Evolutionary conservation across 2,113 vertebrate genomes (phyloP).

Genomic region (Limnothrissa miodon): DNA sequence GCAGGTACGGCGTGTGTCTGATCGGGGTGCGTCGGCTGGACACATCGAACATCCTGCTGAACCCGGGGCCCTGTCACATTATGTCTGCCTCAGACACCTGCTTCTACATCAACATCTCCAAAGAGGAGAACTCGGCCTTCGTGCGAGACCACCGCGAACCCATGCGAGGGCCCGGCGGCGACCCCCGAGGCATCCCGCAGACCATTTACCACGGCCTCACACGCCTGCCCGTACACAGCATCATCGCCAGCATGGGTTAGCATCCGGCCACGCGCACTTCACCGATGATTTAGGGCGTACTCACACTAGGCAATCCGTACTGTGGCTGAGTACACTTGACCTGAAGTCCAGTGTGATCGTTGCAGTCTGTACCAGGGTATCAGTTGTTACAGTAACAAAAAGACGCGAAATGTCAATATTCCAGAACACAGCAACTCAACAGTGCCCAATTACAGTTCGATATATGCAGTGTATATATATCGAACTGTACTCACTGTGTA

Average conservation of each 20-base stretch:
- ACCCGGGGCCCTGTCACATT: slow-evolving; percentile 80
- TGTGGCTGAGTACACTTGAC: too few species aligned
- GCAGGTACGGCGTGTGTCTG: slow-evolving; percentile 79
- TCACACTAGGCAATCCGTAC: too few species aligned
- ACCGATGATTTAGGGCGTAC: too few species aligned
- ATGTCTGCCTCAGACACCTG: slow-evolving; percentile 78
- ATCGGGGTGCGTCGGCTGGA: slow-evolving; percentile 76
- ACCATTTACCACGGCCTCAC: slow-evolving; percentile 80
- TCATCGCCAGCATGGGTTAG: slow-evolving; percentile 84
- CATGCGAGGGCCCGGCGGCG: slow-evolving; percentile 55
- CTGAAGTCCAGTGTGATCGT: too few species aligned
- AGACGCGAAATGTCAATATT: too few species aligned
- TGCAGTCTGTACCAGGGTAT: too few species aligned
- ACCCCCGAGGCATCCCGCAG: slow-evolving; percentile 63
- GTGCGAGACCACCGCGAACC: slow-evolving; percentile 73
- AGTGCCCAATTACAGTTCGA: too few species aligned
- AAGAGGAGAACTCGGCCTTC: slow-evolving; percentile 82
- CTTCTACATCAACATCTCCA: slow-evolving; percentile 83
- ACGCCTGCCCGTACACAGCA: slow-evolving; percentile 80
- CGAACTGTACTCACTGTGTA: too few species aligned
- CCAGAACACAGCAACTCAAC: too few species aligned
- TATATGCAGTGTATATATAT: too few species aligned
- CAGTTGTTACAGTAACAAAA: too few species aligned
- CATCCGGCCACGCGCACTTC: neutral
- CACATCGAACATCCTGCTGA: slow-evolving; percentile 77